Conservation (phyloP, 1,140 invertebrate species). For the Musca vetustissima region DNA sequence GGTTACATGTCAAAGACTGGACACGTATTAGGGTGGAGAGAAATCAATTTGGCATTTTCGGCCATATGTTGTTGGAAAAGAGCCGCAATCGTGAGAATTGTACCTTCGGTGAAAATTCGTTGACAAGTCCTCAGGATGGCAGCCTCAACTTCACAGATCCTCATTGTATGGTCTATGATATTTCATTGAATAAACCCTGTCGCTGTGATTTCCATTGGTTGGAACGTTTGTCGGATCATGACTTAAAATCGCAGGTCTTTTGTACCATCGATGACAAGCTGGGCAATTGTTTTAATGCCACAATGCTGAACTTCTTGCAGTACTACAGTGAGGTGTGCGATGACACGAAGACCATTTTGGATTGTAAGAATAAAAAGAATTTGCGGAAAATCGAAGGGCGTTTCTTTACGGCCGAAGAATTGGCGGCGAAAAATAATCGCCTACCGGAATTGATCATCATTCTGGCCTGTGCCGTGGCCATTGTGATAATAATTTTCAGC, state of each 20-base stretch:
- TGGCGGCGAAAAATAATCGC: slow-evolving; percentile 10
- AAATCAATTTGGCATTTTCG: slow-evolving; percentile 44
- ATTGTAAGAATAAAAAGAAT: slow-evolving; percentile 33
- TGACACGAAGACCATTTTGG: slow-evolving; percentile 28
- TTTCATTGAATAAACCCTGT: slow-evolving; percentile 35
- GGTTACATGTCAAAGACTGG: slow-evolving; percentile 39
- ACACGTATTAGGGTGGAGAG: slow-evolving; percentile 36
- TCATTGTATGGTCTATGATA: slow-evolving; percentile 36
- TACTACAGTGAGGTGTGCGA: slow-evolving; percentile 46
- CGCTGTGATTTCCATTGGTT: slow-evolving; percentile 38
- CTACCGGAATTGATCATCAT: slow-evolving; percentile 25
- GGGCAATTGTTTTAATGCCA: slow-evolving; percentile 42
- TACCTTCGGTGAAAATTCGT: slow-evolving; percentile 41
- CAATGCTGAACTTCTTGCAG: slow-evolving; percentile 32
- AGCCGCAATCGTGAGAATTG: slow-evolving; percentile 30
- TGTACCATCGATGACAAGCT: slow-evolving; percentile 33
- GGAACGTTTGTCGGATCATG: slow-evolving; percentile 33
- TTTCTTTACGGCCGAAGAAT: slow-evolving; percentile 35
- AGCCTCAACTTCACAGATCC: slow-evolving; percentile 42
- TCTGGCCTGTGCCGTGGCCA: not conserved
- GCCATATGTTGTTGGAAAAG: slow-evolving; percentile 34
- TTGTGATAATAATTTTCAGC: slow-evolving; percentile 6
- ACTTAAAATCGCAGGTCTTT: slow-evolving; percentile 44
- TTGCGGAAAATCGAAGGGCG: slow-evolving; percentile 29
- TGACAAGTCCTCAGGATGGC: slow-evolving; percentile 33